Evolutionary conservation across 1,140 invertebrate genomes (phyloP), one percentile per base, ranked within the genome.

Genomic region (Zaprionus ornatus): DNA sequence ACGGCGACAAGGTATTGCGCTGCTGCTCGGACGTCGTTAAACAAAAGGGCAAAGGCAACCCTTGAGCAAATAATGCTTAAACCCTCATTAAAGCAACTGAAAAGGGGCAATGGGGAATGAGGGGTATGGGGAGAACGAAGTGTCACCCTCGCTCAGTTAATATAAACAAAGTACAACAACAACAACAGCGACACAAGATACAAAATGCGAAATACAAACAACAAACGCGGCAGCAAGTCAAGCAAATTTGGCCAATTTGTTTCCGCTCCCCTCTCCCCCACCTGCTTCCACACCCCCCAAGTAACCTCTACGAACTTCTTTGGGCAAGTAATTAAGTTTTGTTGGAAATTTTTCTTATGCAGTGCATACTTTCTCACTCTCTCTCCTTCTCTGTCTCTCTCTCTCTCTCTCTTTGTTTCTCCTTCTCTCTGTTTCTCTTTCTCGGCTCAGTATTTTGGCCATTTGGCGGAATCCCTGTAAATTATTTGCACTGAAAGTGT

Each of bases 61-160:
- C 84, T 85, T 74, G 78, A 80, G 85, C 81, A 88, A 88, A 88
- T 88, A 90, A 90, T 88, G 85, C 84, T 88, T 88, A 88, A 88
- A 85, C 84, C 84, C 84, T 88, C 84, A 88, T 88, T 88, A 90
- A 84, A 88, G 74, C 69, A 81, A 76, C 85, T 88, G 66, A 83
- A 77, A 69, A 72, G 25, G 10, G 9, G 15, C 3, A 3, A 3
- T 17, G 35, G 62, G 2, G 2, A 21, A 17, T 0, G 32, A 9
- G 62, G 55, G 52, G 29, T 54, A 69, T 45, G 65, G 1, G 45
- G 17, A 5, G 21, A 77, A 45, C n/a, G 40, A 45, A 87, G 75
- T 84, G 84, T 87, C 84, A 87, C 85, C 84, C 84, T 80, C 78
- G 80, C 85, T 84, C 71, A 81, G 84, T 88, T 87, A 87, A 87